Evolutionary conservation across 92 coral and sea anemone species (phyloP).

Genomic region (Parazoanthus darwini): DNA sequence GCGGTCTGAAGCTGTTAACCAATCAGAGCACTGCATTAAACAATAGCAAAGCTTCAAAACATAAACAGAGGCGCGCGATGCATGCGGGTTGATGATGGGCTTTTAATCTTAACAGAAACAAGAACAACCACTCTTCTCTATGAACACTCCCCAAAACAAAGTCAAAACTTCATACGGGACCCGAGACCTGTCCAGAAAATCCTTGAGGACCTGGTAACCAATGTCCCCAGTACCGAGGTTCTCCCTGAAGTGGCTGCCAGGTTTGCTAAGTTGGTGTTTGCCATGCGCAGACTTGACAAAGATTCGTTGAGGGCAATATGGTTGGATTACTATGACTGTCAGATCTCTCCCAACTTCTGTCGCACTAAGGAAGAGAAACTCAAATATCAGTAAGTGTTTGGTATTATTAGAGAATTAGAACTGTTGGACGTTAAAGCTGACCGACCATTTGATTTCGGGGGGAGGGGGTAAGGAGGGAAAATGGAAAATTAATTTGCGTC

Average conservation of each 20-base stretch:
- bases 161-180: neutral
- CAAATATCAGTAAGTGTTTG: constrained; percentile 58
- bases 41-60: too few species aligned
- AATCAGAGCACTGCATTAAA: too few species aligned
- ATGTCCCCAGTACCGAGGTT: constrained; percentile 51
- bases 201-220: constrained; percentile 54
- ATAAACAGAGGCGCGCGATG: too few species aligned
- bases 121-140: constrained; percentile 33
- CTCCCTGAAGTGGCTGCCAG: constrained; percentile 47
- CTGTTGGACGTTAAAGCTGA: neutral
- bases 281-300: constrained; percentile 50
- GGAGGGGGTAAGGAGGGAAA: too few species aligned
- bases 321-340: constrained; percentile 52
- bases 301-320: constrained; percentile 42
- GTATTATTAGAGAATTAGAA: too few species aligned
- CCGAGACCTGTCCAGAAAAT: constrained; percentile 33
- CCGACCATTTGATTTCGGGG: neutral
- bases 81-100: too few species aligned
- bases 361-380: constrained; percentile 43
- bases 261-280: constrained; percentile 60
- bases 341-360: neutral
- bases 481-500: too few species aligned
- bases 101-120: constrained; percentile 26
- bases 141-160: constrained; percentile 30
- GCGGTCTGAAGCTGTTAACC: too few species aligned